Conservation (phyloP, 2,113 vertebrate species). For the Otus sunia region DNA sequence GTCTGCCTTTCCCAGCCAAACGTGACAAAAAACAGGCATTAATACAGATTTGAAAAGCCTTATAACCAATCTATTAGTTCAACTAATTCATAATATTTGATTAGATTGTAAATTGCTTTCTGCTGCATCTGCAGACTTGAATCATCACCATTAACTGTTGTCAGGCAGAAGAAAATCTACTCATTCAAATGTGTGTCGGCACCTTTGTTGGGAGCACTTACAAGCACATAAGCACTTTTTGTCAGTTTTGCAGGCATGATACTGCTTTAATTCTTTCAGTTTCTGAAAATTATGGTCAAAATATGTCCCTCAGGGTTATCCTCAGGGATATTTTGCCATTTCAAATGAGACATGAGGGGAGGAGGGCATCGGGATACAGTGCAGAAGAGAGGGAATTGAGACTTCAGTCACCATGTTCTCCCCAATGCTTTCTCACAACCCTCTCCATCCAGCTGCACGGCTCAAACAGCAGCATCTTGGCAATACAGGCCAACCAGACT, state of each 20-base stretch:
- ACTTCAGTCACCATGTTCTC: neutral
- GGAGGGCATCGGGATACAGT: neutral
- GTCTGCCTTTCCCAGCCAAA: neutral
- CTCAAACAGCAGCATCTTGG: neutral
- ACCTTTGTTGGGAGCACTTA: neutral
- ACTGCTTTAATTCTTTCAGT: neutral
- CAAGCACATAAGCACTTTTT: neutral
- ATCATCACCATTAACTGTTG: fast-evolving
- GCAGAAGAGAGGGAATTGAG: neutral
- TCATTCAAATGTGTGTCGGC: fast-evolving
- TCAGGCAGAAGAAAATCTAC: neutral
- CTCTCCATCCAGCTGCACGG: neutral
- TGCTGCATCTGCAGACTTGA: neutral
- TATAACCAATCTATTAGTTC: neutral
- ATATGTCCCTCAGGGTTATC: neutral
- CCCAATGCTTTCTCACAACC: neutral
- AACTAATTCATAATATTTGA: neutral
- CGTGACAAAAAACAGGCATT: neutral
- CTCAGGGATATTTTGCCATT: neutral
- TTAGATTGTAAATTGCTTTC: neutral
- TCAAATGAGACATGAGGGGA: neutral
- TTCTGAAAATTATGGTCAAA: neutral
- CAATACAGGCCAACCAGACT: neutral
- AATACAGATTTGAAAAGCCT: neutral
- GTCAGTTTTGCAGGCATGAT: neutral